Conservation (phyloP, 2,797 vertebrate genomes). For the Triplophysa bombifrons region DNA sequence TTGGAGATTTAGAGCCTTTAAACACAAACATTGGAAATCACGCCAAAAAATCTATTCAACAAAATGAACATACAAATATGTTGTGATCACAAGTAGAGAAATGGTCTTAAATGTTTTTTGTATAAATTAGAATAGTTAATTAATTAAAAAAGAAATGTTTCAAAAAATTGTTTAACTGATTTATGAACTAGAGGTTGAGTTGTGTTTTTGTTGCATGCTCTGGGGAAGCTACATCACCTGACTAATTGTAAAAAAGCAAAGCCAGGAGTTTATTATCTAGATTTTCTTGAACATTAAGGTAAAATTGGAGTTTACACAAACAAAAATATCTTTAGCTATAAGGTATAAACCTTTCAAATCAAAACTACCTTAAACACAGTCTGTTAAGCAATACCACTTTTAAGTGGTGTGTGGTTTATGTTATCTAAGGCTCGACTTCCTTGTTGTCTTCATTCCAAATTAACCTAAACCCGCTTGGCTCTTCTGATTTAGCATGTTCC, state of each 20-base stretch:
- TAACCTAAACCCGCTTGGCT: slow-evolving; percentile 6
- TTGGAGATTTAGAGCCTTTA: slow-evolving; percentile 78
- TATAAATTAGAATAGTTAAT: too few relatives aligned
- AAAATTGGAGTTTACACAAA: too few relatives aligned
- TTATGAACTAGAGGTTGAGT: not conserved
- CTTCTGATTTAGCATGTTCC: slow-evolving; percentile 37
- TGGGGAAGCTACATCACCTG: too few relatives aligned
- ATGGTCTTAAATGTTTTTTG: too few relatives aligned
- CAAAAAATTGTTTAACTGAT: too few relatives aligned
- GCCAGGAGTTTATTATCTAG: too few relatives aligned
- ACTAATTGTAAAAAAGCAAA: too few relatives aligned
- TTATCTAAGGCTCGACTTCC: not conserved
- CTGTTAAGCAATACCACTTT: not conserved
- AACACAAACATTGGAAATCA: not conserved
- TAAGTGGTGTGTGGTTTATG: not conserved
- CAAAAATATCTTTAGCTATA: too few relatives aligned
- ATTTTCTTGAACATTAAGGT: too few relatives aligned
- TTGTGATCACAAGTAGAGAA: not conserved
- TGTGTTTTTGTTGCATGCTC: slow-evolving; percentile 15
- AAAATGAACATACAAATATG: not conserved
- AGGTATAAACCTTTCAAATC: too few relatives aligned
- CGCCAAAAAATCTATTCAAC: not conserved
- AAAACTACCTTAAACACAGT: too few relatives aligned
- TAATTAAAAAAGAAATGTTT: too few relatives aligned
- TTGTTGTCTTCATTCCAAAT: not conserved